Percentiles rank a stretch among this genome's conserved stretches.
Conservation (phyloP, 2,113 vertebrate species). For the Reinhardtius hippoglossoides region DNA sequence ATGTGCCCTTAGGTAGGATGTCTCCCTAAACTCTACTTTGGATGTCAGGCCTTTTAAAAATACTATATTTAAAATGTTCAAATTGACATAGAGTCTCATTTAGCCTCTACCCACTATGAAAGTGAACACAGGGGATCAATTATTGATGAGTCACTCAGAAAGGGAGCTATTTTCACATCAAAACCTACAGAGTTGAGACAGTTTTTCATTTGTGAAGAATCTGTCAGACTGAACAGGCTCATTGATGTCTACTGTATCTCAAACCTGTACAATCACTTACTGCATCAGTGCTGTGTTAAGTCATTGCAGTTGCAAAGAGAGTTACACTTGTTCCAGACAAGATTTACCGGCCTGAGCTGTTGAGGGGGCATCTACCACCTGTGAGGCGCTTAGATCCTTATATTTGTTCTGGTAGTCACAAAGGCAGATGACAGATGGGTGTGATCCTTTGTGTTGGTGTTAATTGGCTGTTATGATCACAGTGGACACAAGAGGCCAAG, state of each 20-base stretch:
- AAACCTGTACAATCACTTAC: slow-evolving; percentile 40
- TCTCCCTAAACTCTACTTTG: slow-evolving; percentile 23
- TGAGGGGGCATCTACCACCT: not conserved
- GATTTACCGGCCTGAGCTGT: slow-evolving; percentile 26
- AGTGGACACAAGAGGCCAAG: slow-evolving; percentile 26
- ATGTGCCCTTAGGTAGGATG: slow-evolving; percentile 22
- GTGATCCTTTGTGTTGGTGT: slow-evolving; percentile 41
- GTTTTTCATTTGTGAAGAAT: slow-evolving; percentile 45
- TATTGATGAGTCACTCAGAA: slow-evolving; percentile 58
- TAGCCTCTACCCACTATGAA: slow-evolving; percentile 25
- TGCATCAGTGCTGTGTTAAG: slow-evolving; percentile 42
- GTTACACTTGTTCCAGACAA: slow-evolving; percentile 34
- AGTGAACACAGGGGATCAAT: slow-evolving; percentile 58
- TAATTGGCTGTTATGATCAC: slow-evolving; percentile 47
- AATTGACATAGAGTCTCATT: slow-evolving; percentile 43
- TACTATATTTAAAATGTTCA: slow-evolving; percentile 31
- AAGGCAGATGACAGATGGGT: slow-evolving; percentile 47
- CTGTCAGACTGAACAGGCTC: slow-evolving; percentile 40
- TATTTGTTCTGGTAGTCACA: slow-evolving; percentile 22
- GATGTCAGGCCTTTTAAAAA: slow-evolving; percentile 7
- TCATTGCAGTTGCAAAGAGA: slow-evolving; percentile 28
- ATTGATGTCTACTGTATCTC: slow-evolving; percentile 35
- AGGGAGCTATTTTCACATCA: slow-evolving; percentile 32
- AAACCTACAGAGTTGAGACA: too few species aligned
- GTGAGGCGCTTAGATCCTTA: slow-evolving; percentile 34